A percentile compares a stretch with the other conserved stretches of the same genome.
Conservation (phyloP, 2,113 vertebrate species). For the Ginglymostoma cirratum region DNA sequence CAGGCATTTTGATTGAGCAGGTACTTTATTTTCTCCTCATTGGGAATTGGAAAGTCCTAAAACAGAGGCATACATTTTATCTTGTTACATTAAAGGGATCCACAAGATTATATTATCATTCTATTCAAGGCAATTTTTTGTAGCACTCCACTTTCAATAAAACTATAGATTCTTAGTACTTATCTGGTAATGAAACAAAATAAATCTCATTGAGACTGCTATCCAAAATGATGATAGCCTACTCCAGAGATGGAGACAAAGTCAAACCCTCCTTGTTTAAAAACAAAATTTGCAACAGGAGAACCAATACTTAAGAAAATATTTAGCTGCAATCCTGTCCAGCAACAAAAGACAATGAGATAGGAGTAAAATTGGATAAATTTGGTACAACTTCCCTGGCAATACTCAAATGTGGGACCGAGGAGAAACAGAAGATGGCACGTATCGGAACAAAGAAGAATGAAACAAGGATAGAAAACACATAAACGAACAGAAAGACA, state of each 20-base stretch:
- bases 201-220: not conserved
- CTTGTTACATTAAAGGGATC: not conserved
- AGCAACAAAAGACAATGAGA: not conserved
- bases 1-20: constrained; percentile 68
- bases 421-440: not conserved
- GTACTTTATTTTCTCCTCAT: constrained; percentile 68
- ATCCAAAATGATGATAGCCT: not conserved
- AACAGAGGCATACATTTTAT: constrained; percentile 38
- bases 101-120: not conserved
- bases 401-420: not conserved
- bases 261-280: not conserved
- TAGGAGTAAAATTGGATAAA: not conserved
- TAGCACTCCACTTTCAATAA: not conserved
- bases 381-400: not conserved
- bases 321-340: not conserved
- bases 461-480: not conserved
- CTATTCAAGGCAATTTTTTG: not conserved
- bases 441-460: not conserved
- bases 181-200: not conserved
- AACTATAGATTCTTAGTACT: not conserved
- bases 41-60: constrained; percentile 64
- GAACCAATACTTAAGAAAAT: not conserved
- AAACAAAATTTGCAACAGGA: not conserved
- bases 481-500: not conserved
- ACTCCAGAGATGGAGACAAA: not conserved